Evolutionary conservation across 2,113 vertebrate species (phyloP), one percentile per base, ranked within the genome.

Genomic region (Crotalus helleri): DNA sequence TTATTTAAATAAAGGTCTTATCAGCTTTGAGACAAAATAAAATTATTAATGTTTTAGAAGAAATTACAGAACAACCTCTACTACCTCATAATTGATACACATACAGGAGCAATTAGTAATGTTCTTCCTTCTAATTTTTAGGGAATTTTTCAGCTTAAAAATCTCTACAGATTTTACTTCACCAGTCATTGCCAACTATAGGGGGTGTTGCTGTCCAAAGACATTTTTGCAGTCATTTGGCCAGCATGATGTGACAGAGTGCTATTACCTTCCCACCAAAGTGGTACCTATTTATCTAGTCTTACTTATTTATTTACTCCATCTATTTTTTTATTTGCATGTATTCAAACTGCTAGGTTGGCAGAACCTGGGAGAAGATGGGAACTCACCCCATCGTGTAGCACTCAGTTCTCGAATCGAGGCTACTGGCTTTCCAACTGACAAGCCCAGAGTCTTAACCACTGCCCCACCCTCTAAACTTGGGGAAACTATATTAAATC

Each of bases 1-100:
- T 57, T 95, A 88, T 51, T 53, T 39, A 94, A 0, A 64, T 90
- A 87, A 57, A 29, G 1, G 46, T 90, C 87, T 53, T 89, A 90
- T 39, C 90, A 92, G 13, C 91, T 93, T 92, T 93, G 55, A 87
- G 19, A 23, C 91, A 33, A 33, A 24, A 58, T 4, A 69, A 46
- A 24, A 33, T 12, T 86, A 54, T 57, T 57, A 85, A 46, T 17
- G 15, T 53, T 44, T 46, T 29, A 90, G 13, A 93, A 94, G 5
- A 87, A 93, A 88, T 57, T 29, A 3, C 2, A 87, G 69, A 74
- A 74, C 13, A 17, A 17, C 69, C 33, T 6, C n/a, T 87, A 23
- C 53, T n/a, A 29, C 51, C 17, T 4, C 17, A 64, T 64, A 87
- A 59, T 0, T 74, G 29, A 46, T 58, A 7, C 4, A 19, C 12